These are phyloP conservation scores for Hypolimnas misippus DNA, from an alignment of 2,888 invertebrate species.

Conservation along the genomic window DNA sequence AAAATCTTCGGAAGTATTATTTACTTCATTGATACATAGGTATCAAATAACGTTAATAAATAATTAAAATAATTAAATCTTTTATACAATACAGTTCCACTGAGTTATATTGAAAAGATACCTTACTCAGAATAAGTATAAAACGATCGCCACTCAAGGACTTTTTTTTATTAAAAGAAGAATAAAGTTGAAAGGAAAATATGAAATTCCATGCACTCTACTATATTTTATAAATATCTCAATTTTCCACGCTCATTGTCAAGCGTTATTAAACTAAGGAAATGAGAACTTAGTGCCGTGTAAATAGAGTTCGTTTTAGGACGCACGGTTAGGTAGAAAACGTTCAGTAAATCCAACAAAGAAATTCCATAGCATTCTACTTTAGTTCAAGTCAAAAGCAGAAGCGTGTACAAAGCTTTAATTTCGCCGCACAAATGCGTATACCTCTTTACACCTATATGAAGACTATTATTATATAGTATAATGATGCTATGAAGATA, in stretches of 20 bases:
- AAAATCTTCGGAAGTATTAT: no score
- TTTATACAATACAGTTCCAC: background rate
- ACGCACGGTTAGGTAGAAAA: constrained; percentile 7
- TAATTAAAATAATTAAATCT: background rate
- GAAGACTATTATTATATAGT: background rate
- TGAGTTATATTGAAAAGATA: constrained; percentile 9
- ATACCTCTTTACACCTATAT: constrained; percentile 3
- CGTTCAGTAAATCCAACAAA: constrained; percentile 26
- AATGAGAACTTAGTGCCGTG: background rate
- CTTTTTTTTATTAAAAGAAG: constrained; percentile 28
- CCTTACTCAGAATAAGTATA: constrained; percentile 13
- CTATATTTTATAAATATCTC: constrained; percentile 32
- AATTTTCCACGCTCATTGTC: constrained; percentile 20
- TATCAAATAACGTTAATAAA: no score
- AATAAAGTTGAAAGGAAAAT: constrained; percentile 26
- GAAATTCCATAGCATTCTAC: constrained; percentile 26
- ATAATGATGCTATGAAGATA: background rate
- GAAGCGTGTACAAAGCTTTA: constrained; percentile 21
- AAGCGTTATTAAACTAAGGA: background rate
- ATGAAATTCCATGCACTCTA: constrained; percentile 27
- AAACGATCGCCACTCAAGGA: constrained; percentile 24
- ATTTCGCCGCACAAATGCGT: constrained; percentile 20
- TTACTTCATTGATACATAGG: no score
- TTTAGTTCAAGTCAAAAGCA: constrained; percentile 29
- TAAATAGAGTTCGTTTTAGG: constrained; percentile 17